Evolutionary conservation across 2,888 invertebrate genomes (phyloP), one percentile per base, ranked within the genome.

Genomic region (Suillia variegata): DNA sequence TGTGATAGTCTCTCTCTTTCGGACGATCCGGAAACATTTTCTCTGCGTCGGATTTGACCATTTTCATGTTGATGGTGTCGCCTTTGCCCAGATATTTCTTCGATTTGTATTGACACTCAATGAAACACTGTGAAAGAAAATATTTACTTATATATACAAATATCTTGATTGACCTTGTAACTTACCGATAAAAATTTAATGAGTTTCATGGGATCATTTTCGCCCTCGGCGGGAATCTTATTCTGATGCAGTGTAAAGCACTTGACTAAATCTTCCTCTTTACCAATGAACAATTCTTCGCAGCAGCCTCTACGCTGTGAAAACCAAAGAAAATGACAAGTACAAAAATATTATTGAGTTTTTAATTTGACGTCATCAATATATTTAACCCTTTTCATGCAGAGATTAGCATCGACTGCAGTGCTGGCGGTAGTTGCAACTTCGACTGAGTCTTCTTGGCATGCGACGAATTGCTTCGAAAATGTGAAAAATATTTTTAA

Each of bases 11-110:
- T 51, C 59, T 62, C 47, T 75, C 72, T 48, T 75, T 72, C 5
- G 75, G 71, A 2, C 71, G 57, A 24, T 62, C 60, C 2, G 34
- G 62, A 10, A 59, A 71, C 2, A 58, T 31, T 1, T 62, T 68
- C 13, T 71, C 74, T 0, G 74, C 76, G 50, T 75, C 70, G 4
- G 67, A 34, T 22, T 65, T 68, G 1, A 75, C 69, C 66, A 73
- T 71, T 26, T 73, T 75, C 75, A 75, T 76, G 4, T 77, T 74
- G 17, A 75, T 62, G 6, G 59, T 63, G 8, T 76, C 72, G 22
- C 64, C 65, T 24, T 77, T 77, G 3, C 70, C 70, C 0, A 77
- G 62, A 20, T 73, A 77, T 26, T 77, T 77, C 26, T 67, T 70
- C 22, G 66, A 63, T 57, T 76, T 76, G 17, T 68, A 75, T 1